Evolutionary conservation across 2,888 invertebrate genomes (phyloP).

Genomic region (Neuroscelio doddi): DNA sequence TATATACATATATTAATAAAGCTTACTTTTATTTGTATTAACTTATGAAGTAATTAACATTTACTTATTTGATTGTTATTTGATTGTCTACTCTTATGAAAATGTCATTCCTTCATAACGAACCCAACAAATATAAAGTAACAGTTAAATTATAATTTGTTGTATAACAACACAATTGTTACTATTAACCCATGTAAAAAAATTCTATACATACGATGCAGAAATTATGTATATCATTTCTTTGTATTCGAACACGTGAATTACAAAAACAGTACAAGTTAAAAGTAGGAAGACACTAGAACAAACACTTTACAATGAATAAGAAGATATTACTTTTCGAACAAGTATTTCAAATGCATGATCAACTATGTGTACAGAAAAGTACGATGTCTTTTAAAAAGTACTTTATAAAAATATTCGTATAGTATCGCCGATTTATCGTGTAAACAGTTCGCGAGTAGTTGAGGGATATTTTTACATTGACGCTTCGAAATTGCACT

Average conservation of each 20-base stretch:
- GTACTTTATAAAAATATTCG: slow-evolving; percentile 11
- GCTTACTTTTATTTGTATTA: not conserved
- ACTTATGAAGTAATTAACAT: not conserved
- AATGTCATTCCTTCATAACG: too few species aligned
- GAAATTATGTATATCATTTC: not conserved
- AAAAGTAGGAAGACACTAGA: too few species aligned
- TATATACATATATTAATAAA: slow-evolving; percentile 3
- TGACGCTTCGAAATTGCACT: slow-evolving; percentile 5
- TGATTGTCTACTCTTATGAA: too few species aligned
- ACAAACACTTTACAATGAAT: not conserved
- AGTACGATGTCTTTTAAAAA: slow-evolving; percentile 21
- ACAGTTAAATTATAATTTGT: not conserved
- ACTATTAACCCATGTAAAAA: not conserved
- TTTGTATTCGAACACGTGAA: too few species aligned
- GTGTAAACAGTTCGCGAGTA: not conserved
- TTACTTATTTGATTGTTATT: too few species aligned
- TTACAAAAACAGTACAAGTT: too few species aligned
- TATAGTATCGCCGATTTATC: not conserved
- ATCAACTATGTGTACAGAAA: slow-evolving; percentile 16
- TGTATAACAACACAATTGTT: not conserved
- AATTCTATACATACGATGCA: not conserved
- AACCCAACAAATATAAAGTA: too few species aligned
- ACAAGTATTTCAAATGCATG: slow-evolving; percentile 6
- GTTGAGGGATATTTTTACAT: not conserved
- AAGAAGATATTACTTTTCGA: not conserved